These are phyloP conservation scores for Thalassophryne amazonica DNA, from an alignment of 2,797 vertebrate species.

Conservation along the genomic window DNA sequence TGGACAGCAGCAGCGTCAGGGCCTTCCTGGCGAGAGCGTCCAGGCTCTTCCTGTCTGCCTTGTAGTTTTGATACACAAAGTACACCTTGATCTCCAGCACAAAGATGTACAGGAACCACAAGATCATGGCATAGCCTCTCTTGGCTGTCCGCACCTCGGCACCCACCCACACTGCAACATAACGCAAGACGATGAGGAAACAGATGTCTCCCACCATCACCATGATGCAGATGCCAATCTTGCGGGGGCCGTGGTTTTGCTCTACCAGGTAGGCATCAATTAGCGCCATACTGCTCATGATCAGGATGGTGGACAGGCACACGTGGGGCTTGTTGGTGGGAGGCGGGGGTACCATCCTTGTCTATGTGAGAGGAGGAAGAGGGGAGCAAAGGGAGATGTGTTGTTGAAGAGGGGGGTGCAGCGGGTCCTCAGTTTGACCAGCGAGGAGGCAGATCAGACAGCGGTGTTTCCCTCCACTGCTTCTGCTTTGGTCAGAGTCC, in stretches of 20 bases:
- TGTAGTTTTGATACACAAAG: constrained; percentile 90
- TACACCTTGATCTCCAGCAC: constrained; percentile 87
- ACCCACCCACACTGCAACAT: constrained; percentile 88
- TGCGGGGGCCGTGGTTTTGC: constrained; percentile 83
- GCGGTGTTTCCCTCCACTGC: constrained; percentile 56
- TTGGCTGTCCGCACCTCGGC: constrained; percentile 88
- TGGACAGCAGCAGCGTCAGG: constrained; percentile 76
- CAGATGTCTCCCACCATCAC: constrained; percentile 87
- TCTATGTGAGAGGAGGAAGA: constrained; percentile 10
- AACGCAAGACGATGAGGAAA: constrained; percentile 85
- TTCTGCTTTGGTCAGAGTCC: constrained; percentile 62
- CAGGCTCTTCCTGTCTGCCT: constrained; percentile 84
- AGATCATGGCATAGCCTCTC: constrained; percentile 87
- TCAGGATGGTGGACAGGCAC: constrained; percentile 82
- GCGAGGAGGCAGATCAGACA: constrained; percentile 54
- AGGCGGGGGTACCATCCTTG: constrained; percentile 79
- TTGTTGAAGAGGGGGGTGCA: constrained; percentile 28
- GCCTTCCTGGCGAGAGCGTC: constrained; percentile 81
- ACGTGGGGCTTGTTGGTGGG: constrained; percentile 88
- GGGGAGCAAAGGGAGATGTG: constrained; percentile 23
- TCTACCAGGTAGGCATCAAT: constrained; percentile 83
- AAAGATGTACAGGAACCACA: constrained; percentile 86
- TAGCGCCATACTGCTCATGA: constrained; percentile 84
- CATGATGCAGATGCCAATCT: constrained; percentile 83
- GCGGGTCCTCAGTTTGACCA: constrained; percentile 45